These are phyloP conservation scores for Catamblyrhynchus diadema DNA, from an alignment of 2,797 vertebrate species.

Conservation along the genomic window DNA sequence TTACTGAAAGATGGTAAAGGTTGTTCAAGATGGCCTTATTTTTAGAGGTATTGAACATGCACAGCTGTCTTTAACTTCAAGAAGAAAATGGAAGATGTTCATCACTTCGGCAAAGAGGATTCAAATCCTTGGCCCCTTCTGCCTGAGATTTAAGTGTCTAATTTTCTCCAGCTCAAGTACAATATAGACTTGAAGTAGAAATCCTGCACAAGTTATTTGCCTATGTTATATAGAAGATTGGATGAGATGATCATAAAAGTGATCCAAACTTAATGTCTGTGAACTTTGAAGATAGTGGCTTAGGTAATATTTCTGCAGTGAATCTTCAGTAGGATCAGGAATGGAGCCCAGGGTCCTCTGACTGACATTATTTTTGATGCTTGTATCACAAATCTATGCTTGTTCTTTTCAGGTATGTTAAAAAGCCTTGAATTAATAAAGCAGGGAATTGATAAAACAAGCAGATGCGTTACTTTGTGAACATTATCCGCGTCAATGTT, in stretches of 20 bases:
- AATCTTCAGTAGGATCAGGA: not conserved
- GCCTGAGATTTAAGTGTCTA: slow-evolving; percentile 29
- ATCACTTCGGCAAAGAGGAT: slow-evolving; percentile 19
- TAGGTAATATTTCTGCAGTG: slow-evolving; percentile 17
- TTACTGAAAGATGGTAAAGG: not conserved
- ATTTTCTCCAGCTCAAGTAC: slow-evolving; percentile 30
- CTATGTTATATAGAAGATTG: not conserved
- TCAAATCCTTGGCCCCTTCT: slow-evolving; percentile 20
- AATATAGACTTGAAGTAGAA: slow-evolving; percentile 20
- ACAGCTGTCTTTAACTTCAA: slow-evolving; percentile 8
- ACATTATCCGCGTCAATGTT: not conserved
- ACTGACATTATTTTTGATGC: not conserved
- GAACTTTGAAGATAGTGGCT: slow-evolving; percentile 37
- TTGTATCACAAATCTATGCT: not conserved
- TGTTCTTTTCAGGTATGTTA: not conserved
- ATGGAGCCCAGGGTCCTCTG: not conserved
- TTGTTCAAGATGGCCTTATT: not conserved
- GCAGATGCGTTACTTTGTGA: not conserved
- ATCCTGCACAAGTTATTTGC: slow-evolving; percentile 39
- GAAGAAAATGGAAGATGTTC: slow-evolving; percentile 33
- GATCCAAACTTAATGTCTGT: slow-evolving; percentile 40
- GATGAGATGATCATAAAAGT: slow-evolving; percentile 42
- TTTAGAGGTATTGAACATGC: not conserved
- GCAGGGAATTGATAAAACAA: not conserved
- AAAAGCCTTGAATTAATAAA: not conserved